Conservation (phyloP, 2,888 invertebrate genomes). For the Ophion ellenae region DNA sequence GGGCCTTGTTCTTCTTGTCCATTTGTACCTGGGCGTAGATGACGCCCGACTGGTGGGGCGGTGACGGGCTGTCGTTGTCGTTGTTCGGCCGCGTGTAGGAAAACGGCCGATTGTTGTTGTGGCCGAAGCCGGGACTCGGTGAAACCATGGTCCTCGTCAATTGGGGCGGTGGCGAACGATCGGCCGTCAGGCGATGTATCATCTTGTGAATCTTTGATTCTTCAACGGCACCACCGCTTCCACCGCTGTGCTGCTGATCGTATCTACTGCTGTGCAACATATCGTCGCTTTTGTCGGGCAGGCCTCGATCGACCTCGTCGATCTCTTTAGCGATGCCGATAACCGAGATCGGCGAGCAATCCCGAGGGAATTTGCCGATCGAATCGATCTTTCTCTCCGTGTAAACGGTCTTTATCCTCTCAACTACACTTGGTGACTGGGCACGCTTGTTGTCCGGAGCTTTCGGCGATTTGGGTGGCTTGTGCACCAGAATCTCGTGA, state of each 20-base stretch:
- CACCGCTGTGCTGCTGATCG: conserved; percentile 73
- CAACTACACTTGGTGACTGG: conserved; percentile 48
- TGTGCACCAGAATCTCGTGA: conserved; percentile 50
- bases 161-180: conserved; percentile 88
- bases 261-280: conserved; percentile 81
- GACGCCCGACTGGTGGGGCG: conserved; percentile 86
- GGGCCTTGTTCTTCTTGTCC: conserved; percentile 85
- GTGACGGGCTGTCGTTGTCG: conserved; percentile 78
- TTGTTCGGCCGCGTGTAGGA: conserved; percentile 89
- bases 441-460: conserved; percentile 40
- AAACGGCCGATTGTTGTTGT: conserved; percentile 91
- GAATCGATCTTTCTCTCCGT: conserved; percentile 50
- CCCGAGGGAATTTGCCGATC: conserved; percentile 53
- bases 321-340: conserved; percentile 64
- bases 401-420: conserved; percentile 56
- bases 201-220: conserved; percentile 89
- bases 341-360: conserved; percentile 64
- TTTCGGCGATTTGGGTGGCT: conserved; percentile 61
- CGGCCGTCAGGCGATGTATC: conserved; percentile 90
- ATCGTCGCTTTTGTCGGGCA: conserved; percentile 49
- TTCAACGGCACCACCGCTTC: conserved; percentile 65
- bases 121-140: conserved; percentile 86
- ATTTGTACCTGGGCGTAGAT: conserved; percentile 91
- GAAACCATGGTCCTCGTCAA: conserved; percentile 86
- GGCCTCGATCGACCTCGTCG: conserved; percentile 73